Evolutionary conservation across 2,888 invertebrate species (phyloP), one percentile per base, ranked within the genome.

Genomic region (Morpho helenor): DNA sequence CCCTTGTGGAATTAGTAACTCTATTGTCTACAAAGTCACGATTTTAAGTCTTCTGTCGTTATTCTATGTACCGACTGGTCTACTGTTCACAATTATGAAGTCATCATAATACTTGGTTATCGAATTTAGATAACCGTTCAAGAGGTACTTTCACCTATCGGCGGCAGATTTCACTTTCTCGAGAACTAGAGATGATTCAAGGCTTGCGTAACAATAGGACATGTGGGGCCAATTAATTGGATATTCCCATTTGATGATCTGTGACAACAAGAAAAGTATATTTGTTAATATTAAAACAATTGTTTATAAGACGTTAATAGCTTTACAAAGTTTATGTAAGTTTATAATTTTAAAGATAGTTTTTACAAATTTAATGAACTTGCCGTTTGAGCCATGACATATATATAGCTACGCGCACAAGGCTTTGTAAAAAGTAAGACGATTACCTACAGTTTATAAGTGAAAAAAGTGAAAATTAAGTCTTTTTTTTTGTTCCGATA

Each of bases 61-160:
- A 43, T 49, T 39, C 42, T 47, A 31, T 43, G 45, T 52, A 46
- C 45, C 52, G 49, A 10, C 49, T 59, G 23, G 44, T 50, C 52
- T 53, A 43, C 44, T 63, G 46, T 44, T 31, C 46, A 46, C 43
- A 16, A 55, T 56, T 57, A 63, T 59, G 52, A 55, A 55, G 57
- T 52, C 58, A 53, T 63, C 59, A 59, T 60, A 50, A 53, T 66
- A 69, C 62, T 55, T 49, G 59, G 58, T 65, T 77, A 82, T 82
- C 75, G 74, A 84, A 86, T 85, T 87, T 86, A 85, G 83, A 84
- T 86, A 88, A 86, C 86, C 74, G 79, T 77, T 74, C 76, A 22
- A 68, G 69, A 63, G 72, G 68, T 70, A 82, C 89, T 89, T 89
- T 89, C 88, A 84, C 88, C 59, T 82, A 79, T 79, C 77, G 78